Conservation (phyloP, 2,888 invertebrate genomes). For the Taenaris catops region DNA sequence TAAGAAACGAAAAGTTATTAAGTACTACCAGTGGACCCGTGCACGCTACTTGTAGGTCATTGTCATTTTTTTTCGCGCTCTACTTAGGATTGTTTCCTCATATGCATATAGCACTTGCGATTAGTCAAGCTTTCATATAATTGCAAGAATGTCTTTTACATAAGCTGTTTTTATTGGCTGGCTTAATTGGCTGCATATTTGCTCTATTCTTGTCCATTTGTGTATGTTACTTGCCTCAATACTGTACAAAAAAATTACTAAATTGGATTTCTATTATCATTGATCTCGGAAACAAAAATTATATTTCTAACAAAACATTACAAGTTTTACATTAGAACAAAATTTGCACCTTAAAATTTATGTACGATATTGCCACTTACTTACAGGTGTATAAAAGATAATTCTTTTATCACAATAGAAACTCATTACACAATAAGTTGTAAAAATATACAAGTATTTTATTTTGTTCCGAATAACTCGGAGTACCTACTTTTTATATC, state of each 20-base stretch:
- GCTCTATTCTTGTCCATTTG: not conserved
- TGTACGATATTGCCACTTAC: no score
- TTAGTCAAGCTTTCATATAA: slow-evolving; percentile 14
- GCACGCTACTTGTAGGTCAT: slow-evolving; percentile 41
- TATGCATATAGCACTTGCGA: slow-evolving; percentile 24
- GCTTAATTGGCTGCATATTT: slow-evolving; percentile 4
- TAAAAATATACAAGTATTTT: no score
- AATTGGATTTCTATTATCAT: no score
- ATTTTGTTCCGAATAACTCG: not conserved
- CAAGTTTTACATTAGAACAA: no score
- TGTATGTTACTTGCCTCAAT: no score
- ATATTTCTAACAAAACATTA: not conserved
- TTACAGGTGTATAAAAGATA: no score
- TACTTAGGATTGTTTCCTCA: slow-evolving; percentile 33
- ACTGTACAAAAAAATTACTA: no score
- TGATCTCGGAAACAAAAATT: slow-evolving; percentile 6
- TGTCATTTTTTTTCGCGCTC: slow-evolving; percentile 43
- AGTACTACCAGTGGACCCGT: slow-evolving; percentile 28
- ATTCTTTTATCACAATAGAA: no score
- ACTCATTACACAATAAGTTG: no score
- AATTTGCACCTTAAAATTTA: no score
- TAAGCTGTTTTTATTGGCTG: slow-evolving; percentile 11
- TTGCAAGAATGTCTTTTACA: slow-evolving; percentile 10
- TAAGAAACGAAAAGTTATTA: no score
- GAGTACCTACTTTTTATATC: slow-evolving; percentile 16